A percentile compares a stretch with the other conserved stretches of the same genome.
Conservation (phyloP, 2,797 vertebrate species). For the Telmatherina bonti region DNA sequence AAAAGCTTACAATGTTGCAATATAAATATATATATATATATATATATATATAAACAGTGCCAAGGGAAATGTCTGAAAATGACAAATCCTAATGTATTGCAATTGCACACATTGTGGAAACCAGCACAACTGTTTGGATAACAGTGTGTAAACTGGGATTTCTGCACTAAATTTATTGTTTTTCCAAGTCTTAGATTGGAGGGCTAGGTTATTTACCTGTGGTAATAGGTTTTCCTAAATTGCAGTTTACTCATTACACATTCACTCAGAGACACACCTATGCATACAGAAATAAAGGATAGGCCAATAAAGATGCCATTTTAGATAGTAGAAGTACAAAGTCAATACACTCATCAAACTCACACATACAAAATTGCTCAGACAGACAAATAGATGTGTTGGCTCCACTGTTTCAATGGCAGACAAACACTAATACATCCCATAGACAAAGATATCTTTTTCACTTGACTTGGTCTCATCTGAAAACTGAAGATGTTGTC, state of each 20-base stretch:
- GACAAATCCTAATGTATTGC: conserved; percentile 1
- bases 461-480: conserved; percentile 17
- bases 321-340: conserved; percentile 46
- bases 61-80: conserved; percentile 10
- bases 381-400: conserved; percentile 1
- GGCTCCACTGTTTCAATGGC: conserved; percentile 16
- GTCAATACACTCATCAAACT: conserved; percentile 41
- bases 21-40: no score
- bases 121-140: neutral
- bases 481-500: conserved; percentile 6
- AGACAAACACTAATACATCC: conserved; percentile 36
- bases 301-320: conserved; percentile 64
- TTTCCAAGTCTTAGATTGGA: conserved; percentile 50
- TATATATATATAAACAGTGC: neutral
- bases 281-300: conserved; percentile 50
- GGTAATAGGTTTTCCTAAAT: conserved; percentile 78
- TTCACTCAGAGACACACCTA: conserved; percentile 22
- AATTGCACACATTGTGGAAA: neutral
- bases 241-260: conserved; percentile 48
- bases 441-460: conserved; percentile 33
- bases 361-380: conserved; percentile 21
- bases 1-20: no score
- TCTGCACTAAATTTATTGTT: conserved; percentile 59
- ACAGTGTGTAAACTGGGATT: neutral
- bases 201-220: conserved; percentile 75